Base-by-base conservation (phyloP, 2,797 vertebrate genomes). In the Hirundo rustica region DNA sequence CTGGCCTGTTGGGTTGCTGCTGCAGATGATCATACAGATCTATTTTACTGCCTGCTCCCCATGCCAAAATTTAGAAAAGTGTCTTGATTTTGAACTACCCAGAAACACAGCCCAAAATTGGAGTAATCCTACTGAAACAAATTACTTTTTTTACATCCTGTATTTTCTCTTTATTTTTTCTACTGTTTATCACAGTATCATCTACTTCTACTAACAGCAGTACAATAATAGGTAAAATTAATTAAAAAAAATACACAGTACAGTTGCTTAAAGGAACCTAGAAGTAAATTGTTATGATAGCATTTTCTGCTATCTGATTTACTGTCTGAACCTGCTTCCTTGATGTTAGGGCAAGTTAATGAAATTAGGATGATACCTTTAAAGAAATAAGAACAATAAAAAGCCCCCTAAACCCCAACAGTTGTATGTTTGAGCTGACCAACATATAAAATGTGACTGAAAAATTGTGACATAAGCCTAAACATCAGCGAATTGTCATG, bases 391-490 rank as follows among this genome's bases (percentile, higher is more conserved):
- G 9, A 85, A 48, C 32, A 85, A 26, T 26, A 26, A 68, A 32
- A 57, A 55, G 9, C 0, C 0, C 2, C 10, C 30, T 32, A 48
- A 85, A 48, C 27, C 5, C 45, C 48, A 90, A 27, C 11, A 40
- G 36, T 65, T 78, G n/a, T 81, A 51, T 89, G 18, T 68, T 88
- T 58, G 70, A 74, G 47, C 51, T 95, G 71, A 88, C 45, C 34
- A 92, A 60, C n/a, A 90, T 79, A 88, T 38, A 93, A 95, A 90
- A 83, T 58, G 36, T 83, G 71, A 95, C 85, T 88, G 67, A 90
- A 81, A 76, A 82, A 50, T 55, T 71, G 48, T 82, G 83, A 38
- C 66, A 48, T 78, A 54, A 5, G 17, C 48, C 72, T 85, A 83
- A 96, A 77, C 5, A 13, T 68, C 47, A 74, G 50, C 34, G 94